These are phyloP conservation scores for Suillia variegata DNA, from an alignment of 2,888 invertebrate genomes.

Conservation along the genomic window DNA sequence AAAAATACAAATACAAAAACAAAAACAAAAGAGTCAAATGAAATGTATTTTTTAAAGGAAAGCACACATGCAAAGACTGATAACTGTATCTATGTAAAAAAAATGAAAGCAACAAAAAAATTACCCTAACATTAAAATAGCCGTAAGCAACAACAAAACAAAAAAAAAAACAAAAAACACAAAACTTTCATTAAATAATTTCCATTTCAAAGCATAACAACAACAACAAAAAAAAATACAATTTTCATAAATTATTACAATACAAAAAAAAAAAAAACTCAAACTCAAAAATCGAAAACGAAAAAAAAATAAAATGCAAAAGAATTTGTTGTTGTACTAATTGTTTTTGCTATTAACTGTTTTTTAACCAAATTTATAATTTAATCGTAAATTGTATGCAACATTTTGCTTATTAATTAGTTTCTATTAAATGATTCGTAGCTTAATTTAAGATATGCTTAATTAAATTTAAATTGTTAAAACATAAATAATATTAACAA, in stretches of 20 bases:
- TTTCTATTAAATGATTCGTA: conserved; percentile 21
- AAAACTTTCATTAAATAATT: conserved; percentile 6
- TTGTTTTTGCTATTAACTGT: neutral
- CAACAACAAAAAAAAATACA: neutral
- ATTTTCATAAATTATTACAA: neutral
- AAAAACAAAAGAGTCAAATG: no score
- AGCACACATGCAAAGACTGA: conserved; percentile 41
- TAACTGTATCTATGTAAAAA: conserved; percentile 20
- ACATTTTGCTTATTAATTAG: conserved; percentile 2
- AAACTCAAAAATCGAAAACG: neutral
- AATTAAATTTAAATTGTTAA: conserved; percentile 13
- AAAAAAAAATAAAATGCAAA: neutral
- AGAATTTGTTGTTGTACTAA: neutral
- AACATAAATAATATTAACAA: no score
- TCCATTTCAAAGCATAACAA: neutral
- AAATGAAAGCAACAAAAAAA: conserved; percentile 6
- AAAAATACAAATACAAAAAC: no score
- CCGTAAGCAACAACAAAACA: no score
- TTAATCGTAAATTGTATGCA: neutral
- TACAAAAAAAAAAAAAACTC: neutral
- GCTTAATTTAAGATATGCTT: conserved; percentile 20
- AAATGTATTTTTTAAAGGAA: conserved; percentile 13
- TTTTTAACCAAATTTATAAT: neutral
- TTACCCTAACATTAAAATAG: no score
- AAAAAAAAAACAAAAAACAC: no score